These are phyloP conservation scores for Pagrus major DNA, from an alignment of 2,113 vertebrate species.

Conservation along the genomic window DNA sequence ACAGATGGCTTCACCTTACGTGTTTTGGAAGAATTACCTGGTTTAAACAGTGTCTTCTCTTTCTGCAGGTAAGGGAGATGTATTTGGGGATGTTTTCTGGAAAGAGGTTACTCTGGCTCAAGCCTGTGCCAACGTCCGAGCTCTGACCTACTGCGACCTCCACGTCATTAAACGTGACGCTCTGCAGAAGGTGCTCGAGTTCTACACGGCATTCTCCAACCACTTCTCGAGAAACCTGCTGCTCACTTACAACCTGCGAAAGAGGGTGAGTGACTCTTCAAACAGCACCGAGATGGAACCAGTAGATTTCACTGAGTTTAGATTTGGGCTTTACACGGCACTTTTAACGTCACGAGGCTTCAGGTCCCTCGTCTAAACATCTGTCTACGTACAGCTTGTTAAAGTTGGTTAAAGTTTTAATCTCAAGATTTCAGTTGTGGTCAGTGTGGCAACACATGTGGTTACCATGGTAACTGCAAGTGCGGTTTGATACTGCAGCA, in stretches of 20 bases:
- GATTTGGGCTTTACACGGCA: neutral
- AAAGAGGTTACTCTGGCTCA: slow-evolving; percentile 96
- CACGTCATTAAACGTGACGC: slow-evolving; percentile 98
- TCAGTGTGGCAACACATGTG: neutral
- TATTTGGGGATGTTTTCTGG: slow-evolving; percentile 99
- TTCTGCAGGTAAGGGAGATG: slow-evolving; percentile 94
- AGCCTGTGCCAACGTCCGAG: slow-evolving; percentile 96
- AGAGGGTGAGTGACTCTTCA: slow-evolving; percentile 87
- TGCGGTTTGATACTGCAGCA: neutral
- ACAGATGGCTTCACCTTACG: too few species aligned
- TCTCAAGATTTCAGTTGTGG: neutral
- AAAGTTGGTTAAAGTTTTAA: neutral
- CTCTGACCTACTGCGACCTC: slow-evolving; percentile 98
- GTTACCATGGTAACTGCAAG: neutral
- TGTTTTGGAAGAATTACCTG: neutral
- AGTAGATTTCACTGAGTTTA: neutral
- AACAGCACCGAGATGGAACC: neutral
- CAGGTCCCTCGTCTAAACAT: neutral
- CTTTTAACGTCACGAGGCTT: neutral
- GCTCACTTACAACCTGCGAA: slow-evolving; percentile 97
- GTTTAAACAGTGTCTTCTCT: neutral
- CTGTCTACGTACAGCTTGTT: neutral
- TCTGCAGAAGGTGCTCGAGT: slow-evolving; percentile 98
- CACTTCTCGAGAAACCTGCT: slow-evolving; percentile 98
- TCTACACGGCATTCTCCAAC: slow-evolving; percentile 98